Evolutionary conservation across 1,140 invertebrate genomes (phyloP).

Genomic region (Bombus waltoni): DNA sequence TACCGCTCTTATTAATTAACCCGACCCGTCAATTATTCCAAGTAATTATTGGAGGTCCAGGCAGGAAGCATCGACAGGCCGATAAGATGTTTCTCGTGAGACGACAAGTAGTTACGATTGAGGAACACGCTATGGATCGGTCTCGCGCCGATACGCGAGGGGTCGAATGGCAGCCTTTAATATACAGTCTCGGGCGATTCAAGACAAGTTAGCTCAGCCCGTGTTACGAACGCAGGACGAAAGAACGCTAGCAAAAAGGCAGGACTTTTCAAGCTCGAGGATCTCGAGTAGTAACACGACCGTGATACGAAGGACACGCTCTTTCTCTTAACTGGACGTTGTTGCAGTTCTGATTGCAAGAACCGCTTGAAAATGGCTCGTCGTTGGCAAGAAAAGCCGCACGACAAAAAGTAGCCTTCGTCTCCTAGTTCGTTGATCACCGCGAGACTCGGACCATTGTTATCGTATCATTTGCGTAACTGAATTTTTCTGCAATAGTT

Average conservation of each 20-base stretch:
- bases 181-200: not conserved
- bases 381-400: slow-evolving; percentile 4
- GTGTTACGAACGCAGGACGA: not conserved
- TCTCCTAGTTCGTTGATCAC: slow-evolving; percentile 56
- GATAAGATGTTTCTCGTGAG: slow-evolving; percentile 38
- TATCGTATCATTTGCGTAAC: slow-evolving; percentile 49
- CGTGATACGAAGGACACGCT: slow-evolving; percentile 57
- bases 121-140: slow-evolving; percentile 9
- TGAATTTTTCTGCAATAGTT: slow-evolving; percentile 42
- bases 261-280: slow-evolving; percentile 40
- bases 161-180: not conserved
- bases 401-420: slow-evolving; percentile 60
- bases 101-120: slow-evolving; percentile 48
- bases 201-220: not conserved
- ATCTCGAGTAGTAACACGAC: slow-evolving; percentile 31
- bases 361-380: slow-evolving; percentile 50
- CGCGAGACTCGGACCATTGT: slow-evolving; percentile 55
- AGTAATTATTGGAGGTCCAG: slow-evolving; percentile 40
- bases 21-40: slow-evolving; percentile 33
- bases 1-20: slow-evolving; percentile 48
- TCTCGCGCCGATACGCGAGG: not conserved
- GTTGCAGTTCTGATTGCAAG: slow-evolving; percentile 1
- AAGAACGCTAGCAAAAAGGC: slow-evolving; percentile 16
- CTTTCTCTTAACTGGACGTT: not conserved
- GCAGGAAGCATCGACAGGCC: slow-evolving; percentile 30